A percentile compares a stretch with the other conserved stretches of the same genome.
These are phyloP conservation scores for Theristicus caerulescens DNA, from an alignment of 2,113 vertebrate genomes.

Conservation along the genomic window DNA sequence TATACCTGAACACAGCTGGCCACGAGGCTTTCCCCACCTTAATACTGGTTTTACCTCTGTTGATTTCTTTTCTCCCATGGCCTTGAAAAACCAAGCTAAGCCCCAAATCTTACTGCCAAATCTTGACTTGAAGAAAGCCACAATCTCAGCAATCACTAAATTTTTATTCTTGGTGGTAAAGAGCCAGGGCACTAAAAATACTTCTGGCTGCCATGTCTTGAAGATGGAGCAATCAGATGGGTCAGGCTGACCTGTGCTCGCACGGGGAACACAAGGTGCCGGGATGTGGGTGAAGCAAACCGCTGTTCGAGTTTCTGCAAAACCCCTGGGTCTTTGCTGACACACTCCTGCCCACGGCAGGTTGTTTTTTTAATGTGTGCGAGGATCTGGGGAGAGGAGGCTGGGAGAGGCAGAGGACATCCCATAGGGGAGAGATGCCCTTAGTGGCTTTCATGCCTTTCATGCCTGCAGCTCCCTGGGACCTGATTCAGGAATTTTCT, in stretches of 20 bases:
- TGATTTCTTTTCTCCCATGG: background rate
- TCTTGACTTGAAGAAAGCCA: background rate
- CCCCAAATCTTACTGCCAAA: background rate
- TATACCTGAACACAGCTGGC: background rate
- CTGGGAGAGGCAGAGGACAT: background rate
- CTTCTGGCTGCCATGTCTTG: background rate
- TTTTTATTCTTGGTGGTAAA: background rate
- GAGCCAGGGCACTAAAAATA: background rate
- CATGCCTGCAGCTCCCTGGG: constrained; percentile 38
- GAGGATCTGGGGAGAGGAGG: background rate
- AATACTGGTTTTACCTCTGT: background rate
- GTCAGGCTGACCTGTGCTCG: background rate
- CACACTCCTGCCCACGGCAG: background rate
- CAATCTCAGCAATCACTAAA: background rate
- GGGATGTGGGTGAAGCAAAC: background rate
- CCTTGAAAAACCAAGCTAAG: background rate
- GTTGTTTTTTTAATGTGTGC: rapidly evolving
- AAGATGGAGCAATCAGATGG: background rate
- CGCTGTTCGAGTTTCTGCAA: background rate
- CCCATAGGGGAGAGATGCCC: background rate
- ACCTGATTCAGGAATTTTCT: constrained; percentile 63
- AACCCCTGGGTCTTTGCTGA: background rate
- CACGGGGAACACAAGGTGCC: rapidly evolving
- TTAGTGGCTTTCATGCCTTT: constrained; percentile 51
- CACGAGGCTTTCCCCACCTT: background rate